phyloP scores from a whole-genome alignment of 2,888 invertebrate species.

The Rugalucina vietnamica region DNA sequence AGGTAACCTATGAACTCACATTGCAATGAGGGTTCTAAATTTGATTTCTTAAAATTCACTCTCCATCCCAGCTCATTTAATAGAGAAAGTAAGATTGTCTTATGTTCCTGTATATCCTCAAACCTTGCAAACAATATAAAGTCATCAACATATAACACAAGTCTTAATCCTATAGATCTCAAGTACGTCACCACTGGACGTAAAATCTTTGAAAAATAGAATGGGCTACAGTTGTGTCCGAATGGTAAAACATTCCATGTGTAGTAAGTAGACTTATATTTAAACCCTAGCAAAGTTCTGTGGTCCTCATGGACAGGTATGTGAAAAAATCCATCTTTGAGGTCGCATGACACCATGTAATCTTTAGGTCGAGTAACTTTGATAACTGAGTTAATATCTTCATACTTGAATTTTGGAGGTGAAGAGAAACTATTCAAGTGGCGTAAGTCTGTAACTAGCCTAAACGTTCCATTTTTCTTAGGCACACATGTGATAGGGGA shows the following conservation, averaged over 20 bases:
- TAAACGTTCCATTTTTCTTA: constrained; percentile 22
- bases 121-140: constrained; percentile 19
- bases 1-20: constrained; percentile 10
- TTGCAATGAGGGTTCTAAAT: not conserved
- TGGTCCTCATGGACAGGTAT: constrained; percentile 21
- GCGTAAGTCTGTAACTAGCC: constrained; percentile 26
- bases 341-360: constrained; percentile 18
- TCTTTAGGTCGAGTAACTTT: constrained; percentile 16
- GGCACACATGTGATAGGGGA: constrained; percentile 35
- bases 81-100: not conserved
- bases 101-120: not conserved
- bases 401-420: constrained; percentile 16
- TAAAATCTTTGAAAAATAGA: constrained; percentile 21
- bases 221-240: constrained; percentile 26
- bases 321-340: constrained; percentile 30
- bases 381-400: constrained; percentile 25
- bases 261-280: not conserved
- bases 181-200: constrained; percentile 20
- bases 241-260: constrained; percentile 23
- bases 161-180: constrained; percentile 4
- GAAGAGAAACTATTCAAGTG: constrained; percentile 12
- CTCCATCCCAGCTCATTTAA: constrained; percentile 11
- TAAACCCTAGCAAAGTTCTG: constrained; percentile 17
- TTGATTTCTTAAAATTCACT: constrained; percentile 1
- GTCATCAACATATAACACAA: constrained; percentile 31